These are phyloP conservation scores for Lucilia sericata DNA, from an alignment of 1,140 invertebrate genomes.

Conservation along the genomic window DNA sequence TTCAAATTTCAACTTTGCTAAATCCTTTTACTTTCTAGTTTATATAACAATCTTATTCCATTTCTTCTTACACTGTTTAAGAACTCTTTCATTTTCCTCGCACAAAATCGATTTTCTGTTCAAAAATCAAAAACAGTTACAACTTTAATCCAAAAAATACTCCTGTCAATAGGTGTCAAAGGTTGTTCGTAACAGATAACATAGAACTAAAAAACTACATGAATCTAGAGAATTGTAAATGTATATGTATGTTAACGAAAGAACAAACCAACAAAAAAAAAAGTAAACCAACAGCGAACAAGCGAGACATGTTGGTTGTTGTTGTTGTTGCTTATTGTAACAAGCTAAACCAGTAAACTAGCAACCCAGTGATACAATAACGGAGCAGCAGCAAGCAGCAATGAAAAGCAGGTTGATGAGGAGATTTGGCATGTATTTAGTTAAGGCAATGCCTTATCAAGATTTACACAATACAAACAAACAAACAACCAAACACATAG, in stretches of 20 bases:
- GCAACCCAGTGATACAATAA: conserved; percentile 35
- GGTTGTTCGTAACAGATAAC: not conserved
- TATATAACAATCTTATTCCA: too few relatives aligned
- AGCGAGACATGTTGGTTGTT: not conserved
- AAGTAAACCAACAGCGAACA: not conserved
- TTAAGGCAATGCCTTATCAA: conserved; percentile 26
- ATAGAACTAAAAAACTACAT: not conserved
- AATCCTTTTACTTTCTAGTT: too few relatives aligned
- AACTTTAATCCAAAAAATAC: not conserved
- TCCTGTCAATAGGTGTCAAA: conserved; percentile 5
- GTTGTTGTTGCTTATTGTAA: not conserved
- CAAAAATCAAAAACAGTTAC: too few relatives aligned
- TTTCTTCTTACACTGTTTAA: too few relatives aligned
- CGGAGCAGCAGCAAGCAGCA: not conserved
- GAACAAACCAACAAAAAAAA: not conserved
- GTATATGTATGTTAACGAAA: too few relatives aligned
- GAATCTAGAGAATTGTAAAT: too few relatives aligned
- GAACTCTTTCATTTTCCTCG: too few relatives aligned
- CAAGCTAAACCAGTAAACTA: conserved; percentile 32
- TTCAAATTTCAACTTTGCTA: too few relatives aligned
- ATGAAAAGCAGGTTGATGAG: conserved; percentile 23
- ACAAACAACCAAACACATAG: not conserved
- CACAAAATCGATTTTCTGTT: too few relatives aligned
- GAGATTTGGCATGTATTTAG: conserved; percentile 28
- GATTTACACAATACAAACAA: not conserved